Base-by-base conservation (phyloP, 2,888 invertebrate genomes). In the Pharmacophagus antenor region DNA sequence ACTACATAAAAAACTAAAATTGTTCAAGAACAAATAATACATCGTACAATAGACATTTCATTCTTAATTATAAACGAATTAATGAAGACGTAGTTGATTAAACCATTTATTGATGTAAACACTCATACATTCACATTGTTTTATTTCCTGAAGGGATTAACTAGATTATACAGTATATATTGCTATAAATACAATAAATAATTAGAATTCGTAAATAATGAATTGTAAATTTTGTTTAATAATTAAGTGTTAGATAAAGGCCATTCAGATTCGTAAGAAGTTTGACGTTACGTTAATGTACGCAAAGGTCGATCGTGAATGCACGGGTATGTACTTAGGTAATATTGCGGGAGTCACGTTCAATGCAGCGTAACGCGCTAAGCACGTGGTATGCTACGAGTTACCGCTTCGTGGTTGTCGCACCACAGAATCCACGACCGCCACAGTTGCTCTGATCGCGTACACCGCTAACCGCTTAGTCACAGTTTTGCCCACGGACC, bases 401-500 rank as follows among this genome's bases (percentile, higher is more conserved):
- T 44, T 56, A 50, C 49, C 56, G 48, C 61, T 31, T 58, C n/a
- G 63, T 56, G 63, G 41, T 41, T 52, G 52, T 58, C 51, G 63
- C 62, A 22, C 8, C 64, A 62, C 67, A 65, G 67, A 64, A 58
- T 63, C 63, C 63, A 56, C 48, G 58, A 31, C 55, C 57, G 58
- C 61, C 54, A 51, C 53, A 60, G 48, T 46, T 56, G 56, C 27
- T 62, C 65, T 64, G 67, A 65, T 65, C 65, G 65, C 65, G 64
- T 58, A 59, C 55, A 58, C 51, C 64, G 64, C 61, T 63, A 62
- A 63, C 63, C 65, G 68, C 67, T 71, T 69, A 72, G 70, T 71
- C 71, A 69, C 65, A 48, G 27, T 61, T 37, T 21, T 46, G 62
- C 63, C 67, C 62, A 63, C 59, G 65, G 58, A 50, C 52, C 65